Percentiles rank a stretch among this genome's conserved stretches.
phyloP scores from a whole-genome alignment of 2,888 invertebrate genomes.

The Theretra japonica region DNA sequence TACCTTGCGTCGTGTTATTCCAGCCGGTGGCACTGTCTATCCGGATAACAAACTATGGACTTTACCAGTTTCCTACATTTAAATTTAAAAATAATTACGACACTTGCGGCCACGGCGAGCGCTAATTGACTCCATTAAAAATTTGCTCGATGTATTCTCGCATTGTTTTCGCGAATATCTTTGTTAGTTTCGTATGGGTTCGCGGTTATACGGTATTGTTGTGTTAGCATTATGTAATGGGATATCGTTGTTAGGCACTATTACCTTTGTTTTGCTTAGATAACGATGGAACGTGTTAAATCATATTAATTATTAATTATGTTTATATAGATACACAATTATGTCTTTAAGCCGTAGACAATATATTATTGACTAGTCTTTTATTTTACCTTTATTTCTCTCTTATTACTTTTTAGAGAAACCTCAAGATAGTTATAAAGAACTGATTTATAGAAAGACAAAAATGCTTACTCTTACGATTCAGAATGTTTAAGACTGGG shows the following conservation, averaged over 20 bases:
- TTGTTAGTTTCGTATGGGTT: not conserved
- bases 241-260: conserved; percentile 8
- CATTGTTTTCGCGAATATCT: conserved; percentile 5
- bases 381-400: no score
- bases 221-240: not conserved
- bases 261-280: not conserved
- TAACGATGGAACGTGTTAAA: not conserved
- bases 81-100: conserved; percentile 62
- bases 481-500: no score
- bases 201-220: conserved; percentile 14
- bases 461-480: no score
- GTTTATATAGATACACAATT: not conserved
- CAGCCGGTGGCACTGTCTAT: conserved; percentile 56
- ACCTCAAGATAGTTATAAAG: no score
- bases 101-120: conserved; percentile 43
- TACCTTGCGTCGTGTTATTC: conserved; percentile 67
- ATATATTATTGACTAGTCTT: not conserved
- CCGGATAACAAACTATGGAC: conserved; percentile 62
- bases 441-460: no score
- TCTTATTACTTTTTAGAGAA: no score
- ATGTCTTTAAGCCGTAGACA: not conserved
- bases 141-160: conserved; percentile 53
- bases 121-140: conserved; percentile 64
- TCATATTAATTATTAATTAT: not conserved
- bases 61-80: conserved; percentile 56